A percentile compares a stretch with the other conserved stretches of the same genome.
These are phyloP conservation scores for Amphibalanus amphitrite DNA, from an alignment of 1,140 invertebrate genomes.

Conservation along the genomic window DNA sequence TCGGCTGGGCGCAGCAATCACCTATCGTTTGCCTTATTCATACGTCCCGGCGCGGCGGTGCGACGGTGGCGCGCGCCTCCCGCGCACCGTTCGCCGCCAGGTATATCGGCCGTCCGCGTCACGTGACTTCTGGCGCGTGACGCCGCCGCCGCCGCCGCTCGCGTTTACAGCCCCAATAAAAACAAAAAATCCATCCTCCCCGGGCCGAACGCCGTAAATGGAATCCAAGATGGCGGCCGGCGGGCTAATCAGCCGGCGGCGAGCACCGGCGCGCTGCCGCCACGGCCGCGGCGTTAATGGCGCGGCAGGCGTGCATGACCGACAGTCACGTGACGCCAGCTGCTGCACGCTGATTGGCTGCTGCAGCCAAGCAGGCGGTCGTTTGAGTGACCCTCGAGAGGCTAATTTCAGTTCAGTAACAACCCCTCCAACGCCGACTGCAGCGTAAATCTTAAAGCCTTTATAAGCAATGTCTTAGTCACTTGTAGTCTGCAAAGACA, in stretches of 20 bases:
- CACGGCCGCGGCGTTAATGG: neutral
- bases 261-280: no score
- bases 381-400: neutral
- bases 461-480: no score
- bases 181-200: neutral
- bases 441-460: no score
- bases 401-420: no score
- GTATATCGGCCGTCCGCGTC: neutral
- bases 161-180: neutral
- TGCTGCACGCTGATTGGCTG: neutral
- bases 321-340: neutral
- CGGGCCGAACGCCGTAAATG: neutral
- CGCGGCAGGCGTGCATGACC: neutral
- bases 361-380: neutral
- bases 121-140: neutral
- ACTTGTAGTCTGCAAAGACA: no score
- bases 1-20: neutral
- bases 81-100: neutral
- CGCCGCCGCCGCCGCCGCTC: no score
- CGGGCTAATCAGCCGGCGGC: neutral
- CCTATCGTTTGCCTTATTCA: neutral
- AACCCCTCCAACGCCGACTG: no score
- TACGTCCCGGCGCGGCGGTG: no score
- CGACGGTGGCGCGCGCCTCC: no score
- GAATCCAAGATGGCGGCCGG: constrained; percentile 1